Conservation (phyloP, 2,888 invertebrate species). For the Melinaea marsaeus region DNA sequence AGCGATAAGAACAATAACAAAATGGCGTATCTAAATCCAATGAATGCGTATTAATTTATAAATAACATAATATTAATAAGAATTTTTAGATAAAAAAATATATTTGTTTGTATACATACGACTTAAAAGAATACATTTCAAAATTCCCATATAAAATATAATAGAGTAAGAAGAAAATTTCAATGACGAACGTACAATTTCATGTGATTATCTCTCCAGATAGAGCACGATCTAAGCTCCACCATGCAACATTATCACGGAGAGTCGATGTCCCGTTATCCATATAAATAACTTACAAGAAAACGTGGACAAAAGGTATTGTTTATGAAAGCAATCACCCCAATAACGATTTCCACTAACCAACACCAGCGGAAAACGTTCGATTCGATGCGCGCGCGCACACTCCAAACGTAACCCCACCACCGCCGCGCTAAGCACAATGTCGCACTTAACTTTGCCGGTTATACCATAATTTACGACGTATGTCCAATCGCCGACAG, state of each 20-base stretch:
- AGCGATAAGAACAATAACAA: too few species aligned
- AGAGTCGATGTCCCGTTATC: conserved; percentile 56
- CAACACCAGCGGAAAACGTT: conserved; percentile 68
- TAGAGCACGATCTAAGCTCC: conserved; percentile 21
- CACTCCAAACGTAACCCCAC: conserved; percentile 64
- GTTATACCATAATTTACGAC: conserved; percentile 68
- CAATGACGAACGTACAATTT: conserved; percentile 5
- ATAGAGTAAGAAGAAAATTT: conserved; percentile 4
- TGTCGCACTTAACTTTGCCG: conserved; percentile 58
- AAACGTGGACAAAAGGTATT: conserved; percentile 71
- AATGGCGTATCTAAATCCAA: too few species aligned
- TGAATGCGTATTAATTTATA: too few species aligned
- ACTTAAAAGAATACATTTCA: too few species aligned
- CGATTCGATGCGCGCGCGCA: conserved; percentile 70
- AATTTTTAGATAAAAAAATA: too few species aligned
- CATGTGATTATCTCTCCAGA: conserved; percentile 13
- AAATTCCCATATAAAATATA: not conserved
- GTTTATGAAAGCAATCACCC: conserved; percentile 78
- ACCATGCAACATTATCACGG: conserved; percentile 36
- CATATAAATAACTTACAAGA: conserved; percentile 64
- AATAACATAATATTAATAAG: too few species aligned
- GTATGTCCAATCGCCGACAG: conserved; percentile 74
- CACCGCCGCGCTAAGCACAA: conserved; percentile 38
- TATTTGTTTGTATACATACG: too few species aligned
- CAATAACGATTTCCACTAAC: conserved; percentile 76